Evolutionary conservation across 2,888 invertebrate species (phyloP), one percentile per base, ranked within the genome.

Genomic region (Microchrysa polita): DNA sequence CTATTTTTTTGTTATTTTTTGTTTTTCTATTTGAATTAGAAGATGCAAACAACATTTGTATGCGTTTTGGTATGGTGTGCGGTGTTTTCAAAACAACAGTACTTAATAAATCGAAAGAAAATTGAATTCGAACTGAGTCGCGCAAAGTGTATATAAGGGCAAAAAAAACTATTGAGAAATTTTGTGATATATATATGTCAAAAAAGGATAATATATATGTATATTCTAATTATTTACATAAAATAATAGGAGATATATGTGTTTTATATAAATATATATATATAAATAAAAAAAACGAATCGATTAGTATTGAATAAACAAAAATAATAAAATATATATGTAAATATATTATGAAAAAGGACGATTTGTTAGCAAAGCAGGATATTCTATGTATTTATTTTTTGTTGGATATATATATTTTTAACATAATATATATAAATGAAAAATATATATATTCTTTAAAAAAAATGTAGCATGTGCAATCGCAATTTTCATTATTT

Each of bases 241-340:
- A 73, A 73, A 71, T 71, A 72, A 74, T 71, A 73, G 61, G 53
- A 63, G 63, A 74, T 72, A n/a, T n/a, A 67, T 67, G 9, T 40
- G 40, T 20, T 27, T 63, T 22, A 34, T 65, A 52, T 69, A 73
- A 75, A n/a, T 61, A 73, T 69, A 74, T 72, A 53, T 69, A 53
- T 71, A 53, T 69, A 53, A 73, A 76, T 76, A 78, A 73, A 78
- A 80, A 80, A 78, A 80, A 80, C 79, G 80, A 81, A 80, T 80
- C 80, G 80, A 81, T 81, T 80, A 81, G 80, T 80, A 80, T 79
- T 79, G 71, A 77, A 77, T 77, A 76, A 78, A 76, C 72, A 77
- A 74, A 34, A 76, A 74, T 59, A 76, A 74, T 71, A 72, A 72
- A 57, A 72, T 73, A 74, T 71, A 72, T 75, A 72, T 52, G 76